Conservation (phyloP, 1,140 invertebrate species). For the Aricia agestis region DNA sequence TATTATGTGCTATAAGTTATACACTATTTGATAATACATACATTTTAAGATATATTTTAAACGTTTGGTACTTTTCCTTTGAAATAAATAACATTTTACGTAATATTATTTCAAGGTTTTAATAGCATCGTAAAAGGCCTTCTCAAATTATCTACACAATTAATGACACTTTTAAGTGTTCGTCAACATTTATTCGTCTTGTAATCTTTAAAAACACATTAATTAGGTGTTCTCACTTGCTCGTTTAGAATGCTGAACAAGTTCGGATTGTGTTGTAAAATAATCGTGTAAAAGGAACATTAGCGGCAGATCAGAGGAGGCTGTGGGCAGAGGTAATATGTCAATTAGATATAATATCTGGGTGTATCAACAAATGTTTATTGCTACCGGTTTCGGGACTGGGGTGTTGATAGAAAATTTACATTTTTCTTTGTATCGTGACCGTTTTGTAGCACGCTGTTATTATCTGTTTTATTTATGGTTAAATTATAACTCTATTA, state of each 20-base stretch:
- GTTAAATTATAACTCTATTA: no score
- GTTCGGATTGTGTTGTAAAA: background rate
- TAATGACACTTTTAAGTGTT: slow-evolving; percentile 1
- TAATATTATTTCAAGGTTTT: background rate
- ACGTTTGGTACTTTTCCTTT: background rate
- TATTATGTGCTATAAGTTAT: no score
- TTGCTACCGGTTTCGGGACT: background rate
- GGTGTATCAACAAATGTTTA: background rate
- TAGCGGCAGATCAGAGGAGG: background rate
- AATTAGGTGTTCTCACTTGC: slow-evolving; percentile 2
- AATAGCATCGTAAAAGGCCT: background rate
- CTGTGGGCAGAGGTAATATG: background rate
- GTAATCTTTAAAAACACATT: slow-evolving; percentile 1
- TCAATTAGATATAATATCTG: background rate
- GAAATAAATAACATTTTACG: background rate
- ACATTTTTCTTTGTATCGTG: background rate
- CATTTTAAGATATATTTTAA: no score
- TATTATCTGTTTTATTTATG: background rate
- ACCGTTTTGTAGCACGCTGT: background rate
- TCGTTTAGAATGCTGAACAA: background rate
- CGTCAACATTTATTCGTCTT: background rate
- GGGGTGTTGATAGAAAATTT: background rate
- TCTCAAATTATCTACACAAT: background rate
- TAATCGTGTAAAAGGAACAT: background rate
- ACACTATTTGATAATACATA: no score